Base-by-base conservation (phyloP, 2,113 vertebrate genomes). In the Notiomystis cincta region DNA sequence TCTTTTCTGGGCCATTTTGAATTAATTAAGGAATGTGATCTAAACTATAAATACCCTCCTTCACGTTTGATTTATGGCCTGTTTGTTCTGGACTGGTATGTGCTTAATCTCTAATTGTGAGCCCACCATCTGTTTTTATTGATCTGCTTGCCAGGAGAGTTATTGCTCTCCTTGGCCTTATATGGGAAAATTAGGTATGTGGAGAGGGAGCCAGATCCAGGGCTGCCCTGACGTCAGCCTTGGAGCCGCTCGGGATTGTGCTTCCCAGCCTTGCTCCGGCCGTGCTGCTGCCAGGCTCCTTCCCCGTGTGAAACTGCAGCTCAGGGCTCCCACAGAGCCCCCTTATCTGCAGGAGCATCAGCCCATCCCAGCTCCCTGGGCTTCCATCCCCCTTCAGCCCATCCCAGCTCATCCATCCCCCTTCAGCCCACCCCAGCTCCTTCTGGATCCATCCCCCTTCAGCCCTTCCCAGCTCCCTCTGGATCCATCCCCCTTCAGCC, bases 101-200 rank as follows among this genome's bases (percentile, higher is more conserved):
- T 92, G 91, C 97, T 94, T 97, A 97, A 91, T 96, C 98, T 97
- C 96, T 91, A 96, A 96, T 98, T 95, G 96, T 96, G 84, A 98
- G 97, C 97, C 97, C 97, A 97, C 97, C 98, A 98, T 98, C 98
- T 98, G 98, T 94, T 97, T 97, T 95, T 91, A 84, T 95, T 93
- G 98, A 97, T 97, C 96, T 90, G 38, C 75, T 95, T 96, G 98
- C 98, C 97, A 98, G 97, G 67, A 97, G 97, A 96, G 80, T 95
- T 96, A 89, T 91, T 62, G 82, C 96, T 97, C 94, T 96, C 64
- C 61, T 82, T 98, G 97, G 97, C 98, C 98, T 98, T 98, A 98
- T 98, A 98, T 95, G 98, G 98, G 93, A 98, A 98, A 98, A 98
- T 98, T 94, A 98, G 97, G 97, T 97, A 98, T 92, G 95, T 94